Conservation (phyloP, 1,140 invertebrate genomes). For the Ips nitidus region DNA sequence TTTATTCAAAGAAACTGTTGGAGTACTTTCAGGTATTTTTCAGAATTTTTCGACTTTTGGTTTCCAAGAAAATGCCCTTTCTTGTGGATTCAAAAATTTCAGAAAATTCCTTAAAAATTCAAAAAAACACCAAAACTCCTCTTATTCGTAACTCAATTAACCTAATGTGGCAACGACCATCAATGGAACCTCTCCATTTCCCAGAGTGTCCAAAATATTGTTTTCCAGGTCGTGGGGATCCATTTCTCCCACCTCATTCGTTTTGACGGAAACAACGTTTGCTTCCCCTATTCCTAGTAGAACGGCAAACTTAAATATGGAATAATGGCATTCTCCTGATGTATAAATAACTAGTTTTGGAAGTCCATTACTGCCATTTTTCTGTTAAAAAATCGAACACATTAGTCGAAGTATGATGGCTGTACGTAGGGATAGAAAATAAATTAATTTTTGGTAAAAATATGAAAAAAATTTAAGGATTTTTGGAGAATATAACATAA, state of each 20-base stretch:
- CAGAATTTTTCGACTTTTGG: too few relatives aligned
- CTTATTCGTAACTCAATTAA: background rate
- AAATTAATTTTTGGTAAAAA: too few relatives aligned
- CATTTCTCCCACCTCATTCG: constrained; percentile 61
- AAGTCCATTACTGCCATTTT: constrained; percentile 44
- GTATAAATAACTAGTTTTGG: constrained; percentile 54
- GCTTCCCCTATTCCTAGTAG: constrained; percentile 56
- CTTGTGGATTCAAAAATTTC: too few relatives aligned
- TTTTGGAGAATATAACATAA: too few relatives aligned
- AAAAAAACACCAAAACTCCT: constrained; percentile 1
- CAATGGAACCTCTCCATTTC: constrained; percentile 56
- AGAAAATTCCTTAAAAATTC: background rate
- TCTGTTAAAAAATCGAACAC: constrained; percentile 38
- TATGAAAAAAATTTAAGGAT: too few relatives aligned
- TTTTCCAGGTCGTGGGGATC: constrained; percentile 56
- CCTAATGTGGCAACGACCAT: constrained; percentile 67
- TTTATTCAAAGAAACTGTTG: too few relatives aligned
- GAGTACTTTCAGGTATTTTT: too few relatives aligned
- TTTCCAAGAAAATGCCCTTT: too few relatives aligned
- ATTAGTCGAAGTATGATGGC: too few relatives aligned
- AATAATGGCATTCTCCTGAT: constrained; percentile 71
- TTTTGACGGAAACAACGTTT: constrained; percentile 49
- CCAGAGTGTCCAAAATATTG: constrained; percentile 54
- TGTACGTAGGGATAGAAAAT: too few relatives aligned
- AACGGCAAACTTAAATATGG: constrained; percentile 60